Percentiles rank a stretch among this genome's conserved stretches.
Conservation (phyloP, 2,888 invertebrate species). For the Allolobophora icterica region DNA sequence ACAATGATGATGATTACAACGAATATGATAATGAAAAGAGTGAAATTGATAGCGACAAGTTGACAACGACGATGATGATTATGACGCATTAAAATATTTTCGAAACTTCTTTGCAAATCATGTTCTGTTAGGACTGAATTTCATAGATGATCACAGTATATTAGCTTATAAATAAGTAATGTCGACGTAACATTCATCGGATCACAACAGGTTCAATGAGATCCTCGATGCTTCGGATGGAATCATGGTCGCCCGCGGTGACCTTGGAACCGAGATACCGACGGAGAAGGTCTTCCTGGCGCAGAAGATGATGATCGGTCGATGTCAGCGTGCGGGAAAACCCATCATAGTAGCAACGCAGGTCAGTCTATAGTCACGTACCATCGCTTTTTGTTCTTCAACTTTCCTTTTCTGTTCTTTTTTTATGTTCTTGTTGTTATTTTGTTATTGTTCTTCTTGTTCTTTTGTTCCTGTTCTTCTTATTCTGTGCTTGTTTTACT, state of each 20-base stretch:
- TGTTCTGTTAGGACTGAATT: background rate
- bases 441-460: background rate
- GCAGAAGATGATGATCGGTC: constrained; percentile 95
- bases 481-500: background rate
- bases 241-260: constrained; percentile 97
- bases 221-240: constrained; percentile 94
- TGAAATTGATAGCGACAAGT: background rate
- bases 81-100: background rate
- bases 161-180: too few relatives aligned
- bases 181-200: too few relatives aligned
- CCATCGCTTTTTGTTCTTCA: background rate
- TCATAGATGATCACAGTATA: background rate
- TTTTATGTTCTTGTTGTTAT: background rate
- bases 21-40: background rate
- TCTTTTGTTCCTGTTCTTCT: background rate
- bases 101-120: background rate
- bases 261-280: constrained; percentile 96
- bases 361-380: background rate
- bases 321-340: constrained; percentile 88
- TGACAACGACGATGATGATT: background rate
- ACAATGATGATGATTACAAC: background rate
- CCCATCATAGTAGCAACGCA: constrained; percentile 91
- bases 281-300: constrained; percentile 87
- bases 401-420: background rate
- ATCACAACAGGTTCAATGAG: constrained; percentile 75